Conservation (phyloP, 1,140 invertebrate genomes). For the Bombus breviceps region DNA sequence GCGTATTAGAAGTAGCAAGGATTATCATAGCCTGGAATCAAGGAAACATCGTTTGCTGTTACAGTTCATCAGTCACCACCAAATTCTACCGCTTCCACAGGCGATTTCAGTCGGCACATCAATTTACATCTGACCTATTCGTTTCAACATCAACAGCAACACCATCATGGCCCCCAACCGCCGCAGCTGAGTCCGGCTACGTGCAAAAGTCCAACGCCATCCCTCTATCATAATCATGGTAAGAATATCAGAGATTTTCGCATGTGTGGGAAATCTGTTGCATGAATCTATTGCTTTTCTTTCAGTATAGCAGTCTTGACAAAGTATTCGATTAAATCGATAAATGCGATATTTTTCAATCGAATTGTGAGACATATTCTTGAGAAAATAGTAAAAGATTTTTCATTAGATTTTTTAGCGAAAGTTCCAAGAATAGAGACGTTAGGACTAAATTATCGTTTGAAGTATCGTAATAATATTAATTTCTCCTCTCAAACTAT, state of each 20-base stretch:
- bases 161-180: constrained; percentile 73
- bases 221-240: constrained; percentile 78
- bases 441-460: no score
- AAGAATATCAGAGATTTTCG: constrained; percentile 19
- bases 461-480: no score
- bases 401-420: neutral
- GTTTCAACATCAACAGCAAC: constrained; percentile 88
- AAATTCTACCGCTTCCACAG: constrained; percentile 70
- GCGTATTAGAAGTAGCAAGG: neutral
- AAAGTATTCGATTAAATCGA: neutral
- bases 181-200: constrained; percentile 73
- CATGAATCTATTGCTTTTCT: neutral
- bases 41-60: constrained; percentile 44
- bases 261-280: neutral
- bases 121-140: constrained; percentile 92
- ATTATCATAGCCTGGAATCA: neutral
- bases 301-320: neutral
- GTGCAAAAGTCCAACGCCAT: constrained; percentile 76
- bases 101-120: constrained; percentile 88
- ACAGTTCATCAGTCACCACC: constrained; percentile 75
- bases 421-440: neutral
- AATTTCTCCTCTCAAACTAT: no score
- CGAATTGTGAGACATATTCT: neutral
- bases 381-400: neutral
- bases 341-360: neutral